Evolutionary conservation across 1,140 invertebrate species (phyloP), one percentile per base, ranked within the genome.

Genomic region (Papilio helenus): DNA sequence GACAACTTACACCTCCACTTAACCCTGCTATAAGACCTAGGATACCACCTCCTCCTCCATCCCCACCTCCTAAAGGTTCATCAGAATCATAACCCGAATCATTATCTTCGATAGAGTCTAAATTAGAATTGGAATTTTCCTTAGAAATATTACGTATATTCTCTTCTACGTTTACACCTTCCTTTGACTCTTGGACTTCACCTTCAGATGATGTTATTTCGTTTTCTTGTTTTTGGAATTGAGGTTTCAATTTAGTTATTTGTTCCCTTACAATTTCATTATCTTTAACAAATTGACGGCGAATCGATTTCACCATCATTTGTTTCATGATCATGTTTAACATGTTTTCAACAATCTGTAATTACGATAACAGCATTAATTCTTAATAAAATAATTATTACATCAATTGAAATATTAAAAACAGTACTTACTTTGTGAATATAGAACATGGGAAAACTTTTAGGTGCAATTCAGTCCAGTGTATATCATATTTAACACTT

Each of bases 1-100:
- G 18, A 26, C 34, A 76, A 93, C 92, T 92, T 89, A 94, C 93
- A 12, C 91, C 91, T 3, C 91, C 93, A 83, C 93, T 94, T 8
- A 93, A 79, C 26, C 92, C 89, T 49, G 93, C 93, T 18, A 94
- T 78, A 1, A 94, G 79, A 14, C 93, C 93, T 79, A 94, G 86
- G 26, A 94, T 79, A 0, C 93, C 93, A 61, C 93, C 93, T 12
- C 93, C 93, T 61, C 90, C 84, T 0, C 92, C 93, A 81, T 93
- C 92, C 1, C 92, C 92, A 8, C 92, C 92, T 29, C 85, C 93
- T 8, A 89, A 88, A 10, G 88, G 89, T 49, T 93, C 92, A 81
- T 92, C 89, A 65, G 83, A 88, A 55, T 91, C 89, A 79, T 86
- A 85, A 81, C 87, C 88, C 7, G 85, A 88, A 79, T 89, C 83